These are phyloP conservation scores for Lampris incognitus DNA, from an alignment of 2,113 vertebrate species.

Conservation along the genomic window DNA sequence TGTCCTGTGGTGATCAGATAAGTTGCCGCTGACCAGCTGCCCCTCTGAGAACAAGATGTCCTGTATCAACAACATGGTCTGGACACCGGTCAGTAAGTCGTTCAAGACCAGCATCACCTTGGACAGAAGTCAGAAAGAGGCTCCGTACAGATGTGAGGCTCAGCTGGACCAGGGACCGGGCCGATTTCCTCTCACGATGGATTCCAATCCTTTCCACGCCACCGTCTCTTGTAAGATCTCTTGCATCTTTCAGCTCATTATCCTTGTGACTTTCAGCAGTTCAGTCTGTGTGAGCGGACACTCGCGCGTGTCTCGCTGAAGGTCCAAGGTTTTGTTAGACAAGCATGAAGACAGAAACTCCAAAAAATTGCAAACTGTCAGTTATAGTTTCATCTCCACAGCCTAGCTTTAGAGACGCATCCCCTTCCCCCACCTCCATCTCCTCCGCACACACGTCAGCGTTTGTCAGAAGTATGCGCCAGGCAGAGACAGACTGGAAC, in stretches of 20 bases:
- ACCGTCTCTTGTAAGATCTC: slow-evolving; percentile 69
- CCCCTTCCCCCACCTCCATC: no score
- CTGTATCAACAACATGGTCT: neutral
- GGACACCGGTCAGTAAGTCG: slow-evolving; percentile 13
- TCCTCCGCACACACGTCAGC: no score
- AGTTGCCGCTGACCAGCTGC: slow-evolving; percentile 26
- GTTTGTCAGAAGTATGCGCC: no score
- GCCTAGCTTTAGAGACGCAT: no score
- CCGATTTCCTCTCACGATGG: neutral
- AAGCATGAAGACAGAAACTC: no score
- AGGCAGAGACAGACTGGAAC: no score
- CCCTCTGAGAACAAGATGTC: neutral
- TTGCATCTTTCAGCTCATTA: neutral
- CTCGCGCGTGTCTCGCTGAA: no score
- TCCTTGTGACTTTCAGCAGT: no score
- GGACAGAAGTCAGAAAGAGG: slow-evolving; percentile 23
- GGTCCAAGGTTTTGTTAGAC: no score
- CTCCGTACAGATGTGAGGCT: slow-evolving; percentile 71
- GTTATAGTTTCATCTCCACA: no score
- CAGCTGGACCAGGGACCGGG: slow-evolving; percentile 61
- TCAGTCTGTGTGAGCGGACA: no score
- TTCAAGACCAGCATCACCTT: slow-evolving; percentile 44
- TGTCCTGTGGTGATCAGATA: slow-evolving; percentile 23
- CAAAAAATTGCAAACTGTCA: no score
- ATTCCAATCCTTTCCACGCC: slow-evolving; percentile 43